Conservation (phyloP, 1,140 invertebrate species). For the Eupristina koningsbergeri region DNA sequence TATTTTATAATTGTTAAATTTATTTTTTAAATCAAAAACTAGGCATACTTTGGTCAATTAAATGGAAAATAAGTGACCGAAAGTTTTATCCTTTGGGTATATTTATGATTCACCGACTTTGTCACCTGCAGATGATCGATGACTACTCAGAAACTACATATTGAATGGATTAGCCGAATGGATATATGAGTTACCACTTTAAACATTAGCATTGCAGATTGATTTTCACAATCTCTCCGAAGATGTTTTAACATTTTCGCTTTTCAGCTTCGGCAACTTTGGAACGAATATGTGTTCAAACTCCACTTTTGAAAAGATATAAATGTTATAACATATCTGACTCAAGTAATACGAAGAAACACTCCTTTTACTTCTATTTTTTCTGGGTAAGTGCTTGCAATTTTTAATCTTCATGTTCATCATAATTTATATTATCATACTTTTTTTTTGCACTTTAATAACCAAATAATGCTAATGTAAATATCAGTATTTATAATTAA, state of each 20-base stretch:
- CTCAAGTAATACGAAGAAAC: too few relatives aligned
- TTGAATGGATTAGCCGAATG: not conserved
- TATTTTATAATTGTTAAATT: too few relatives aligned
- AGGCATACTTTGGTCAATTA: too few relatives aligned
- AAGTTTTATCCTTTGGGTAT: not conserved
- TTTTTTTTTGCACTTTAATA: too few relatives aligned
- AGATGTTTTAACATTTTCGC: not conserved
- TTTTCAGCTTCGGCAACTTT: not conserved
- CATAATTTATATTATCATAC: too few relatives aligned
- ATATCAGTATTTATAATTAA: too few relatives aligned
- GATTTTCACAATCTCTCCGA: not conserved
- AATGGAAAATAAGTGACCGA: too few relatives aligned
- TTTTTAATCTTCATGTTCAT: too few relatives aligned
- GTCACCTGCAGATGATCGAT: not conserved
- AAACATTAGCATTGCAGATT: conserved; percentile 11
- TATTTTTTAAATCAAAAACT: too few relatives aligned
- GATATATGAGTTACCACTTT: not conserved
- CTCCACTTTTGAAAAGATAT: not conserved
- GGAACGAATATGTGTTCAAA: not conserved
- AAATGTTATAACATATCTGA: not conserved
- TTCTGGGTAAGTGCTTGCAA: too few relatives aligned
- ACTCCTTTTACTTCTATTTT: too few relatives aligned
- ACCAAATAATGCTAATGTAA: too few relatives aligned
- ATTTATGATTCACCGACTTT: not conserved
- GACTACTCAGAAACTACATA: not conserved